Evolutionary conservation across 2,797 vertebrate species (phyloP).

Genomic region (Hemitrygon akajei): DNA sequence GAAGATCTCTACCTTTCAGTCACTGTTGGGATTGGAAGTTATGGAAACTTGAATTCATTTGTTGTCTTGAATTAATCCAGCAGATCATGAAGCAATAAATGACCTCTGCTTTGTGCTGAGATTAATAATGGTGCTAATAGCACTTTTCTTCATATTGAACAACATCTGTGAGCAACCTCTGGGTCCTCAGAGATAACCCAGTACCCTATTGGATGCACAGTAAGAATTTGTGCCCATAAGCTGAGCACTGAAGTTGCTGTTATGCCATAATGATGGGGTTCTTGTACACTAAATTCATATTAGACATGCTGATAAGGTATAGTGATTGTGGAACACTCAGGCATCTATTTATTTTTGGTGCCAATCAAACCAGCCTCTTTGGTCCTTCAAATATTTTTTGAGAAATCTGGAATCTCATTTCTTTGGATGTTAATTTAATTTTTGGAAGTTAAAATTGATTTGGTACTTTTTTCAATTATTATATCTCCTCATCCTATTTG

Average conservation of each 20-base stretch:
- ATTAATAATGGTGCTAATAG: background rate
- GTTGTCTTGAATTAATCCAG: background rate
- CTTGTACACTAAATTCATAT: background rate
- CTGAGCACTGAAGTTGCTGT: background rate
- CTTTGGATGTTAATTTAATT: background rate
- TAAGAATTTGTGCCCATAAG: background rate
- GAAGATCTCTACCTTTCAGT: background rate
- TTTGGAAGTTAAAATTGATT: background rate
- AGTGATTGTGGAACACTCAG: background rate
- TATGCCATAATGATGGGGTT: background rate
- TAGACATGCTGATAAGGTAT: background rate
- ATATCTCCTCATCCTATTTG: background rate
- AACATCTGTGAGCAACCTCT: background rate
- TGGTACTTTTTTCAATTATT: background rate
- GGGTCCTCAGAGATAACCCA: background rate
- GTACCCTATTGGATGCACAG: no score
- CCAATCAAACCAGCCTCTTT: background rate
- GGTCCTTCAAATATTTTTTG: background rate
- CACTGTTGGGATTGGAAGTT: background rate
- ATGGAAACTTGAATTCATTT: background rate
- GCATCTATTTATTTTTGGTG: background rate
- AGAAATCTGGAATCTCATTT: background rate
- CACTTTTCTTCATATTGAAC: background rate
- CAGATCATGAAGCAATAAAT: background rate
- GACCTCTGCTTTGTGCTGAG: background rate